Conservation (phyloP, 1,140 invertebrate species). For the Choristoneura fumiferana region DNA sequence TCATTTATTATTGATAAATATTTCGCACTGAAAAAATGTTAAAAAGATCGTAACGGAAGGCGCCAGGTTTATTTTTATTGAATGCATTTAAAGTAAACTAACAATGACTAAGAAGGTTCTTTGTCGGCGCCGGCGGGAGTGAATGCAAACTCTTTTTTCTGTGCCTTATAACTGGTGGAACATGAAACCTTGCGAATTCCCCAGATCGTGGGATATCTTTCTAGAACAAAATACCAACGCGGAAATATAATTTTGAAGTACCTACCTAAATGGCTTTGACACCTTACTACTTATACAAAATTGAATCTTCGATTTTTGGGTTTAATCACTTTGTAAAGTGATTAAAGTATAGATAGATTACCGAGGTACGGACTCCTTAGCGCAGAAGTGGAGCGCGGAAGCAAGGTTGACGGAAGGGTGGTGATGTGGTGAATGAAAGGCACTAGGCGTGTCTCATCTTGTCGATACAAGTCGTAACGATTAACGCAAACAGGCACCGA, state of each 20-base stretch:
- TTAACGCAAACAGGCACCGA: conserved; percentile 33
- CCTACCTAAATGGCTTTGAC: too few relatives aligned
- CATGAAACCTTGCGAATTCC: conserved; percentile 57
- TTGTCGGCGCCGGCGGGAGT: conserved; percentile 44
- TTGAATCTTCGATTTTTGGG: too few relatives aligned
- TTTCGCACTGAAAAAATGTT: conserved; percentile 64
- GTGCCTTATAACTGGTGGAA: conserved; percentile 26
- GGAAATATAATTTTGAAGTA: too few relatives aligned
- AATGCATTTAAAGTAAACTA: conserved; percentile 40
- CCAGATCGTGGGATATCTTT: not conserved
- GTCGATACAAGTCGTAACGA: conserved; percentile 59
- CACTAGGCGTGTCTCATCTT: conserved; percentile 50
- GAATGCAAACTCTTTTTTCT: conserved; percentile 26
- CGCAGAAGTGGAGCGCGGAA: too few relatives aligned
- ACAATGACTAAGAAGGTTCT: conserved; percentile 43
- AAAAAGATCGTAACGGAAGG: conserved; percentile 63
- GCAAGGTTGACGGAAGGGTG: too few relatives aligned
- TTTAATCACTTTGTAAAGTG: too few relatives aligned
- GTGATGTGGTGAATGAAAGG: conserved; percentile 20
- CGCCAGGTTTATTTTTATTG: conserved; percentile 64
- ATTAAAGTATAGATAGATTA: too few relatives aligned
- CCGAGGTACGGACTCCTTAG: too few relatives aligned
- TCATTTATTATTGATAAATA: conserved; percentile 78
- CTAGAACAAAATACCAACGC: too few relatives aligned
- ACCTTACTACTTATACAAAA: too few relatives aligned